Evolutionary conservation across 2,113 vertebrate genomes (phyloP).

Genomic region (Cisticola juncidis): DNA sequence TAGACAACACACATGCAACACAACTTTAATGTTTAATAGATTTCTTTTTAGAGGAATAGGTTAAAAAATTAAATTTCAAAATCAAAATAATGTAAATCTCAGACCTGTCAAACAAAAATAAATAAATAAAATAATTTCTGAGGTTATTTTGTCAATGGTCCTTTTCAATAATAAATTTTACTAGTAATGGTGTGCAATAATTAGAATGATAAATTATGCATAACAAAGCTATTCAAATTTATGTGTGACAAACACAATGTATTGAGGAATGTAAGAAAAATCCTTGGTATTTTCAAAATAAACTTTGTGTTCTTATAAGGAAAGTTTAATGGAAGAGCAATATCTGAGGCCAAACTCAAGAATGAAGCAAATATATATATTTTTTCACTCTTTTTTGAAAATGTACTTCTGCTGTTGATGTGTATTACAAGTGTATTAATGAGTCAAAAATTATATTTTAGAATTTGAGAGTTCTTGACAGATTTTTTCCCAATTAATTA

Average conservation of each 20-base stretch:
- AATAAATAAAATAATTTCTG: background rate
- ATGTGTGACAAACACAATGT: background rate
- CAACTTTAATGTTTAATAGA: background rate
- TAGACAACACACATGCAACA: background rate
- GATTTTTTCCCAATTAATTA: background rate
- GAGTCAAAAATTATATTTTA: background rate
- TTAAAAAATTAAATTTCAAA: background rate
- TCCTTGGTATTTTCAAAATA: background rate
- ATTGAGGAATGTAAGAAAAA: background rate
- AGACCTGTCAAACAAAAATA: background rate
- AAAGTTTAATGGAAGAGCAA: background rate
- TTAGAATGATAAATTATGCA: background rate
- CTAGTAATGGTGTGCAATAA: background rate
- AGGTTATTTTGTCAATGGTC: background rate
- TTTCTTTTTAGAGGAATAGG: background rate
- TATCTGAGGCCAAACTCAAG: background rate
- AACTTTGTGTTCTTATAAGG: background rate
- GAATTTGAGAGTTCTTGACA: background rate
- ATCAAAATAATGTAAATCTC: background rate
- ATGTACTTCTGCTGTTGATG: background rate
- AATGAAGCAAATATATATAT: background rate
- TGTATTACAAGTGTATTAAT: background rate
- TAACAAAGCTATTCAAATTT: background rate
- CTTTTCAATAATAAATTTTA: background rate
- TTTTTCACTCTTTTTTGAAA: background rate